phyloP scores from a whole-genome alignment of 2,113 vertebrate genomes.

The Rynchops niger region DNA sequence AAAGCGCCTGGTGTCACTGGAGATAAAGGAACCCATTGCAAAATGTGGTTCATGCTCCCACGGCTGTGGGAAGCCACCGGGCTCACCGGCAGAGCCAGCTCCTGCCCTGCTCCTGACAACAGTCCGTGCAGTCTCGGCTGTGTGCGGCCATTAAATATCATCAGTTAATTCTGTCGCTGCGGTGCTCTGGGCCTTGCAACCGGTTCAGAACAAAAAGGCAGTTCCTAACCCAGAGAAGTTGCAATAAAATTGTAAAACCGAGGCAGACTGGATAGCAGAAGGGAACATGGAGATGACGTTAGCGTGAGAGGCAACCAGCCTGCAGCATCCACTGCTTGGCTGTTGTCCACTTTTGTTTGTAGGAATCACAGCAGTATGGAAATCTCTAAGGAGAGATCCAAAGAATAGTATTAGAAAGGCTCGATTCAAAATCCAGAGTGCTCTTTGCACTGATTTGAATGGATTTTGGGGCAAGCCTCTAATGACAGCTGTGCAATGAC shows the following conservation, averaged over 20 bases:
- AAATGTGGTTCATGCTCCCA: accelerated
- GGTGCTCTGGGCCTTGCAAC: not conserved
- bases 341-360: not conserved
- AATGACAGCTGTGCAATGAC: not conserved
- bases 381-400: not conserved
- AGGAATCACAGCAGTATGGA: not conserved
- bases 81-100: not conserved
- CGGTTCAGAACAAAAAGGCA: not conserved
- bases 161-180: accelerated
- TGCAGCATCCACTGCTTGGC: not conserved
- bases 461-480: not conserved
- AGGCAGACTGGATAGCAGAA: not conserved
- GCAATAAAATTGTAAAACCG: not conserved
- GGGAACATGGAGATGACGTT: too few species aligned
- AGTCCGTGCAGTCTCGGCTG: accelerated
- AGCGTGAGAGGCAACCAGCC: not conserved
- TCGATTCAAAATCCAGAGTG: not conserved
- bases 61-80: not conserved
- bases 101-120: not conserved
- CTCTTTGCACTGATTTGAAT: not conserved
- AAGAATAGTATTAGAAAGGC: not conserved
- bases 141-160: too few species aligned
- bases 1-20: not conserved
- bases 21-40: not conserved
- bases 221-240: not conserved